Conservation (phyloP, 2,797 vertebrate genomes). For the Sebastolobus alascanus region DNA sequence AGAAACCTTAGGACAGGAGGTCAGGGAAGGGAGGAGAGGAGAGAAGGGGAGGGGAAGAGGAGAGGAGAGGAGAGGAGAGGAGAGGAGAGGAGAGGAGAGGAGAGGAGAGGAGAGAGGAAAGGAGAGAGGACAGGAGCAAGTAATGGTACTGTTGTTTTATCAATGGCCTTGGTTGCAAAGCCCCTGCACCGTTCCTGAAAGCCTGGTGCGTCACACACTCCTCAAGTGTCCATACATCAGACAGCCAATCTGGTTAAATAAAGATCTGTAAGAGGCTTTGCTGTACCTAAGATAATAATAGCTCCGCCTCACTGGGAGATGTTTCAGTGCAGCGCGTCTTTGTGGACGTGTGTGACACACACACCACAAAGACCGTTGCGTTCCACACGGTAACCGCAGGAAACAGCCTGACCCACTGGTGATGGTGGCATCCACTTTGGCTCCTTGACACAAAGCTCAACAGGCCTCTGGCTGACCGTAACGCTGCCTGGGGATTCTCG, state of each 20-base stretch:
- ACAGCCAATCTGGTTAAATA: conserved; percentile 87
- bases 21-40: conserved; percentile 11
- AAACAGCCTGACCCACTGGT: conserved; percentile 48
- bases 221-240: conserved; percentile 82
- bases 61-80: not conserved
- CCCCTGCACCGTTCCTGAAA: conserved; percentile 64
- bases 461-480: conserved; percentile 47
- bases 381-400: conserved; percentile 57
- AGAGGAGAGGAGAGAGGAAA: conserved; percentile 8
- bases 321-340: conserved; percentile 59
- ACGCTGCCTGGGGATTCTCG: conserved; percentile 55
- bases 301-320: conserved; percentile 61
- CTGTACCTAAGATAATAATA: conserved; percentile 88
- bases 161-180: conserved; percentile 59
- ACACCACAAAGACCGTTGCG: conserved; percentile 55
- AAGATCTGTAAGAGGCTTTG: conserved; percentile 89
- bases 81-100: not conserved
- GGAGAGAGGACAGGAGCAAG: conserved; percentile 13
- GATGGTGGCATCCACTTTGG: conserved; percentile 52
- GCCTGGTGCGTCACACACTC: conserved; percentile 68
- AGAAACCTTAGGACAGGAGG: conserved; percentile 68
- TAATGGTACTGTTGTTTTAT: conserved; percentile 44
- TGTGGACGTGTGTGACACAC: conserved; percentile 75
- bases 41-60: not conserved
- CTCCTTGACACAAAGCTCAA: conserved; percentile 59